Conservation (phyloP, 2,888 invertebrate species). For the Serrognathus titanus region DNA sequence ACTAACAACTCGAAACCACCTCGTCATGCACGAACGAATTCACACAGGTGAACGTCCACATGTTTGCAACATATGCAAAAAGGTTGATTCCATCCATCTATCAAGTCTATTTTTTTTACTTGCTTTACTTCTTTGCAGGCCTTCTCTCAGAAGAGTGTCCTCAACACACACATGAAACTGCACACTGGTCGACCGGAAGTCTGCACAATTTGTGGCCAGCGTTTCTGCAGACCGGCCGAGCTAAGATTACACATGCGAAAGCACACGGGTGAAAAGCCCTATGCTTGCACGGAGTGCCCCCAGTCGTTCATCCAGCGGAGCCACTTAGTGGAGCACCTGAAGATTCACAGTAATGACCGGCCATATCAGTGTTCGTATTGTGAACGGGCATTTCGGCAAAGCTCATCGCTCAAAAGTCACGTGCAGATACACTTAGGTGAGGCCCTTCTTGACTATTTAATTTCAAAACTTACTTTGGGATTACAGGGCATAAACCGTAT, state of each 20-base stretch:
- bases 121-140: conserved; percentile 18
- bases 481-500: conserved; percentile 38
- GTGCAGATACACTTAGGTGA: conserved; percentile 40
- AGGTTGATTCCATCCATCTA: conserved; percentile 23
- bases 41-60: conserved; percentile 40
- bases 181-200: conserved; percentile 41
- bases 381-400: conserved; percentile 39
- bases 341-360: conserved; percentile 39
- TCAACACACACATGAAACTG: conserved; percentile 41
- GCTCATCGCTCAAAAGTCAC: conserved; percentile 38
- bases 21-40: conserved; percentile 35
- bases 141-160: conserved; percentile 39
- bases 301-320: conserved; percentile 41
- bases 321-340: conserved; percentile 41
- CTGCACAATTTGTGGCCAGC: conserved; percentile 40
- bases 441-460: no score
- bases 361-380: conserved; percentile 41
- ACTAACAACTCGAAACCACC: conserved; percentile 33
- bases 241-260: conserved; percentile 40
- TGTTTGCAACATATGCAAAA: conserved; percentile 39
- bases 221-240: conserved; percentile 41
- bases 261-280: conserved; percentile 46
- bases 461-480: background rate
- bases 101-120: background rate
- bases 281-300: conserved; percentile 38